Percentiles rank a stretch among this genome's conserved stretches.
Evolutionary conservation across 1,140 invertebrate genomes (phyloP).

Genomic region (Pinna nobilis): DNA sequence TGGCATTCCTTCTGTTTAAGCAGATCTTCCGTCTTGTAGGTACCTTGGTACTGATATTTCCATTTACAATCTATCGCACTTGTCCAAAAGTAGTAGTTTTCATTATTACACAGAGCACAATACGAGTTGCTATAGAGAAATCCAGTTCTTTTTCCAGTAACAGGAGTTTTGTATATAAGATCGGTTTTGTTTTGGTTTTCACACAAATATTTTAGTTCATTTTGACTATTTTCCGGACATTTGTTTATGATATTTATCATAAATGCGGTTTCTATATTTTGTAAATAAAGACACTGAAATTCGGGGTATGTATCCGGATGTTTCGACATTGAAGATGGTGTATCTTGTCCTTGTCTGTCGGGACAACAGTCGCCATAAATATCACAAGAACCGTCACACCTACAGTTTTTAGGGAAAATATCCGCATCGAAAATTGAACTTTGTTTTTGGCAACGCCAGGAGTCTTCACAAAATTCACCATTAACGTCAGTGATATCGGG

Average conservation of each 20-base stretch:
- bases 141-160: conserved; percentile 11
- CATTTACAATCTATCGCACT: conserved; percentile 29
- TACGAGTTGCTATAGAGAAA: conserved; percentile 38
- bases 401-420: conserved; percentile 22
- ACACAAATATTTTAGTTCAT: conserved; percentile 8
- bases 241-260: conserved; percentile 29
- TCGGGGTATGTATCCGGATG: neutral
- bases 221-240: conserved; percentile 17
- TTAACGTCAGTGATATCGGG: too few relatives aligned
- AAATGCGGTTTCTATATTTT: conserved; percentile 20
- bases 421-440: too few relatives aligned
- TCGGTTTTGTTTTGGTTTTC: neutral
- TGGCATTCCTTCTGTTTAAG: conserved; percentile 22
- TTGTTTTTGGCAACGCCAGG: too few relatives aligned
- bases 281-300: conserved; percentile 27
- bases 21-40: conserved; percentile 11
- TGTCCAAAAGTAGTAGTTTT: conserved; percentile 18
- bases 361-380: conserved; percentile 32
- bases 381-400: conserved; percentile 19
- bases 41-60: conserved; percentile 2
- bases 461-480: too few relatives aligned
- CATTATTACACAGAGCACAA: conserved; percentile 37
- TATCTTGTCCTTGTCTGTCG: neutral
- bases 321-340: neutral
- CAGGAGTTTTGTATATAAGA: conserved; percentile 8